These are phyloP conservation scores for Bombus balteatus DNA, from an alignment of 1,140 invertebrate genomes.

Conservation along the genomic window DNA sequence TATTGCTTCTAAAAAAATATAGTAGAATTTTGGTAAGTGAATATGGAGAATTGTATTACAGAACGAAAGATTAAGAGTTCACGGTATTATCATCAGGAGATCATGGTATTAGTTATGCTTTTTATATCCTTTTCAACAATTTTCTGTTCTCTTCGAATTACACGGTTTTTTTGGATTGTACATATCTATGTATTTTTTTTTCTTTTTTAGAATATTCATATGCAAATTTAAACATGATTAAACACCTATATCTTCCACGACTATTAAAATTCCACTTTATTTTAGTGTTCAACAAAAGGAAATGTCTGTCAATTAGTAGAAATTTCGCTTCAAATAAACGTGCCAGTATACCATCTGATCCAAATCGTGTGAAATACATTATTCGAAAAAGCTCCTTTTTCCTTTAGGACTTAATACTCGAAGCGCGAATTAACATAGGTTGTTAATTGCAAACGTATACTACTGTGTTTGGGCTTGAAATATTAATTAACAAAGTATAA, in stretches of 20 bases:
- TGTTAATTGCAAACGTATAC: neutral
- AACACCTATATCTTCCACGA: neutral
- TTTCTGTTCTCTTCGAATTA: too few relatives aligned
- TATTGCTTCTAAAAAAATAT: too few relatives aligned
- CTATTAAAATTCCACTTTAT: neutral
- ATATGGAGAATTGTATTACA: neutral
- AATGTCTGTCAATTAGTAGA: neutral
- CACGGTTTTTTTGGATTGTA: too few relatives aligned
- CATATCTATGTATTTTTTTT: neutral
- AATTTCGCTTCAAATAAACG: neutral
- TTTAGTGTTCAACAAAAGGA: neutral
- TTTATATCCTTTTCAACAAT: too few relatives aligned
- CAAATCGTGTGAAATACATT: neutral
- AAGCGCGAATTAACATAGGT: neutral
- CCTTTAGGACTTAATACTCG: too few relatives aligned
- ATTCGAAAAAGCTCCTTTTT: neutral
- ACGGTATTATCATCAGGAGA: too few relatives aligned
- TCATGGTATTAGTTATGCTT: neutral
- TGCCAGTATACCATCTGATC: too few relatives aligned
- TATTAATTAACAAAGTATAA: neutral
- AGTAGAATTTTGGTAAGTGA: too few relatives aligned
- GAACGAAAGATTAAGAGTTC: neutral
- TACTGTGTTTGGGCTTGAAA: neutral
- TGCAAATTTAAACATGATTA: neutral
- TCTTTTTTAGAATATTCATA: neutral